Evolutionary conservation across 2,888 invertebrate species (phyloP), one percentile per base, ranked within the genome.

Genomic region (Sarcophaga variegata): DNA sequence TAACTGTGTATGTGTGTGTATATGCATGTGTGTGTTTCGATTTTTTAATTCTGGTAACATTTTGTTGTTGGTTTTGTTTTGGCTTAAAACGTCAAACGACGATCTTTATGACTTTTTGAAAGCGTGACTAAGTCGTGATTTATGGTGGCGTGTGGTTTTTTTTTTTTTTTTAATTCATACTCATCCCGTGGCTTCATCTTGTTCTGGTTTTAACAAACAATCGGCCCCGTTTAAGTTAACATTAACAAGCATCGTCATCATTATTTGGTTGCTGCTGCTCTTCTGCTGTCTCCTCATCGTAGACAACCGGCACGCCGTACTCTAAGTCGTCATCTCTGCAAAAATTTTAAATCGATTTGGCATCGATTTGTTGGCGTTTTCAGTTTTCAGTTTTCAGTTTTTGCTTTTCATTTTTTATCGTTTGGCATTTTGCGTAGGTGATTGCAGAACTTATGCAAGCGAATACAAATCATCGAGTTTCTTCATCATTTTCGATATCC

Each of bases 81-180:
- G 86, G 88, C 88, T 85, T 85, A 82, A 85, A 83, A 92, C 91
- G 91, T 92, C 92, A 92, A 92, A 91, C 92, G 11, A 90, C 91
- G 91, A 92, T 91, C 92, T 92, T 92, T 92, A 92, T 92, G 92
- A 92, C 90, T 91, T 92, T 89, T 92, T 92, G 91, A 92, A 92
- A 92, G 92, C 93, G 93, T 93, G 93, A 93, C 93, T 92, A 92
- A 91, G 90, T 89, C 90, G 92, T 93, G 93, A 93, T 93, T 93
- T 93, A 93, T 93, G 93, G 92, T 93, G 93, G 93, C 93, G 93
- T 93, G 93, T 92, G 92, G 91, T 92, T 92, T 93, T 92, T 91
- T 91, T 92, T 92, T 91, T 92, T 92, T 93, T 92, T 91, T 91
- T 92, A 92, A 91, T 92, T 92, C 92, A 92, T 92, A 92, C 91